A percentile compares a stretch with the other conserved stretches of the same genome.
Conservation (phyloP, 2,888 invertebrate genomes). For the Cheilosia grossa region DNA sequence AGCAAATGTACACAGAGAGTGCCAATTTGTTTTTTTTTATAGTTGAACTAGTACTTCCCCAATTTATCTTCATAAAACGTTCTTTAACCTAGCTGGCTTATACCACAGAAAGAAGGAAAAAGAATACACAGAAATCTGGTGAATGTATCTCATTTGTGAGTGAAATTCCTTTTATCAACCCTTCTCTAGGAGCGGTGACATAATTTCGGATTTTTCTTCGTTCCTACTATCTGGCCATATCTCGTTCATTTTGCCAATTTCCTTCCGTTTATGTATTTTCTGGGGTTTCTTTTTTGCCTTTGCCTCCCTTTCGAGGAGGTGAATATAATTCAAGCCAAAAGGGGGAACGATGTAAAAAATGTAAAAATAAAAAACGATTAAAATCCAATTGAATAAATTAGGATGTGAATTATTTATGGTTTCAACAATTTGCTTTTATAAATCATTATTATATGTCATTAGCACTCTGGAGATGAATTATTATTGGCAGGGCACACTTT, state of each 20-base stretch:
- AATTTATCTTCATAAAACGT: slow-evolving; percentile 72
- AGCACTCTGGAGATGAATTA: no score
- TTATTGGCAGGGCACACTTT: no score
- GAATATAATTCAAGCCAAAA: no score
- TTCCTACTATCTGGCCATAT: slow-evolving; percentile 54
- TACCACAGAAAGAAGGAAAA: background rate
- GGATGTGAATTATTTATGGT: no score
- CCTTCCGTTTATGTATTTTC: slow-evolving; percentile 59
- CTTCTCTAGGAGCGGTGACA: slow-evolving; percentile 45
- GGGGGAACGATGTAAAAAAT: no score
- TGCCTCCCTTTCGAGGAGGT: background rate
- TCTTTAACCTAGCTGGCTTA: slow-evolving; percentile 55
- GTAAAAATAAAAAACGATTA: no score
- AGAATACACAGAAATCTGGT: slow-evolving; percentile 14
- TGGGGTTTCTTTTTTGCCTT: background rate
- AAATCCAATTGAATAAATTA: no score
- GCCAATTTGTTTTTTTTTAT: slow-evolving; percentile 55
- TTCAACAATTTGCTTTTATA: no score
- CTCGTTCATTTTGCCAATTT: slow-evolving; percentile 71
- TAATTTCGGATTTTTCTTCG: background rate
- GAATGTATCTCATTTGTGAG: slow-evolving; percentile 64
- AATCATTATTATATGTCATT: no score
- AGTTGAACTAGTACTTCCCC: slow-evolving; percentile 45
- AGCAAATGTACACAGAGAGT: slow-evolving; percentile 26
- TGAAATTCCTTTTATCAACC: slow-evolving; percentile 44